These are phyloP conservation scores for Oxytorus armatus DNA, from an alignment of 2,888 invertebrate genomes.

Conservation along the genomic window DNA sequence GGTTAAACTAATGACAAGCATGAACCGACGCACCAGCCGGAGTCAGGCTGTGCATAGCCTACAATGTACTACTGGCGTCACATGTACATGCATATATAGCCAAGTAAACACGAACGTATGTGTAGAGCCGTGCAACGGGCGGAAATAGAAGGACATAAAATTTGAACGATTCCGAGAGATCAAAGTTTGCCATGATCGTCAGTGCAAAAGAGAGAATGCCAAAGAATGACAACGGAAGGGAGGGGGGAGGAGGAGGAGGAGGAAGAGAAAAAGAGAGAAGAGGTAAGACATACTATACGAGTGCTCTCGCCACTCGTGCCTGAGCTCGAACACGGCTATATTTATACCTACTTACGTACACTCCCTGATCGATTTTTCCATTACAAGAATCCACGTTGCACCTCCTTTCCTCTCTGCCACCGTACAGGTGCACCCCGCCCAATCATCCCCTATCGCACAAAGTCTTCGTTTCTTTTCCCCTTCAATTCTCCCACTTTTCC, in stretches of 20 bases:
- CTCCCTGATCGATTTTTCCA: constrained; percentile 80
- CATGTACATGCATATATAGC: not conserved
- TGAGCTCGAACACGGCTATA: constrained; percentile 36
- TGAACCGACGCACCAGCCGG: constrained; percentile 12
- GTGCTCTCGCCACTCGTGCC: constrained; percentile 37
- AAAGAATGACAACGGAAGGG: not conserved
- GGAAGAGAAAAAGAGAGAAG: constrained; percentile 1
- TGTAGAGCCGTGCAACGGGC: constrained; percentile 5
- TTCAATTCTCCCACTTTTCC: constrained; percentile 34
- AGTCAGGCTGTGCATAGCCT: constrained; percentile 23
- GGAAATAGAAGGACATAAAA: constrained; percentile 65
- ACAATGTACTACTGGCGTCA: not conserved
- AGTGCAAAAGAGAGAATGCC: constrained; percentile 4
- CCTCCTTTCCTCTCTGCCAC: constrained; percentile 60
- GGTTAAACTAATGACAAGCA: constrained; percentile 14
- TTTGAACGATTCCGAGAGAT: constrained; percentile 67
- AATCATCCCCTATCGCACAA: constrained; percentile 46
- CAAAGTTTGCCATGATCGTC: constrained; percentile 53
- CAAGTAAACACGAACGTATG: constrained; percentile 20
- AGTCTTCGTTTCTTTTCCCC: constrained; percentile 38
- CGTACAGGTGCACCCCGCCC: constrained; percentile 57
- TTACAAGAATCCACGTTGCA: constrained; percentile 78
- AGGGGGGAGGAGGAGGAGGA: constrained; percentile 16
- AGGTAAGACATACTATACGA: constrained; percentile 42
- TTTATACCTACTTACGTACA: constrained; percentile 66